A percentile compares a stretch with the other conserved stretches of the same genome.
Conservation (phyloP, 2,888 invertebrate species). For the Nasonia oneida region DNA sequence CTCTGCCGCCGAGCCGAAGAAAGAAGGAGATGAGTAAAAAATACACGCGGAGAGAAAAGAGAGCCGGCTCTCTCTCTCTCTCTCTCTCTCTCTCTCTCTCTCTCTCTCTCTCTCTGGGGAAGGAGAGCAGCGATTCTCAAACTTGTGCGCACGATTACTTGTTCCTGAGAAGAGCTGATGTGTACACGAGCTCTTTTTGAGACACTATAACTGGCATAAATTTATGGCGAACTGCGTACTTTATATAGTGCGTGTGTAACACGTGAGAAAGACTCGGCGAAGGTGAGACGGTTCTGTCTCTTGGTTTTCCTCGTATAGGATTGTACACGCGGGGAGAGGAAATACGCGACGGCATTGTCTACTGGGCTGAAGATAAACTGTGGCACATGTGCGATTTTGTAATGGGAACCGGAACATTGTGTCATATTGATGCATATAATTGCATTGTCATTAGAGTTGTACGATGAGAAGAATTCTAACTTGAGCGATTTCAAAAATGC, state of each 20-base stretch:
- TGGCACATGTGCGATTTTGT: too few relatives aligned
- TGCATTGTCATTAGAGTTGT: too few relatives aligned
- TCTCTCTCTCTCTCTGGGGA: slow-evolving; percentile 12
- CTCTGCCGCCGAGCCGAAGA: not conserved
- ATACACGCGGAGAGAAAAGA: slow-evolving; percentile 32
- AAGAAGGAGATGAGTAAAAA: slow-evolving; percentile 50
- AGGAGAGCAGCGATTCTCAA: slow-evolving; percentile 47
- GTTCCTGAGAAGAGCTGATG: not conserved
- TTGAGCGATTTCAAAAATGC: not conserved
- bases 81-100: not conserved
- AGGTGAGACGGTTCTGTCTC: not conserved
- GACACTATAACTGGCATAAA: not conserved
- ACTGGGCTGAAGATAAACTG: not conserved
- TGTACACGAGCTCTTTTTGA: not conserved
- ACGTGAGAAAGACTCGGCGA: not conserved
- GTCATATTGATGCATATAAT: too few relatives aligned
- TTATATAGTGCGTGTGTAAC: not conserved
- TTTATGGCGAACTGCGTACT: not conserved
- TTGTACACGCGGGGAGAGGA: not conserved
- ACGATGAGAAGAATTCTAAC: not conserved
- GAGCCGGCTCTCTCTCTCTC: slow-evolving; percentile 21
- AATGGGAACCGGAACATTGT: too few relatives aligned
- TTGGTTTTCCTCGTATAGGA: not conserved
- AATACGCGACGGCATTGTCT: not conserved
- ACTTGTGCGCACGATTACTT: not conserved